Conservation (phyloP, 2,888 invertebrate genomes). For the Biston betularia region DNA sequence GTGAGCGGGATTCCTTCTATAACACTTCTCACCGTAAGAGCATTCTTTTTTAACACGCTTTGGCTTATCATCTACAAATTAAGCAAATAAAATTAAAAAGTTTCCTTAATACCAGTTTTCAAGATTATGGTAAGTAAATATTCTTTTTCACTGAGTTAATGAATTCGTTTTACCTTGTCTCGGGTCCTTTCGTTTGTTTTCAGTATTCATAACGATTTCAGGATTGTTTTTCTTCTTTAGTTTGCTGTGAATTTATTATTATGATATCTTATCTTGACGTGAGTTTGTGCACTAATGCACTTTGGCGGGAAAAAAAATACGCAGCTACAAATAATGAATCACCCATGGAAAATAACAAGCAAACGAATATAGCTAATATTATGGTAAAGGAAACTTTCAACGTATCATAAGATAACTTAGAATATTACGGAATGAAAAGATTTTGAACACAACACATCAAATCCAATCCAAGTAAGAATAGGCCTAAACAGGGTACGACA, state of each 20-base stretch:
- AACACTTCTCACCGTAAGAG: slow-evolving; percentile 92
- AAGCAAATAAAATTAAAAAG: slow-evolving; percentile 1
- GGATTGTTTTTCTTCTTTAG: no score
- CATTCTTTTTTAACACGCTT: slow-evolving; percentile 86
- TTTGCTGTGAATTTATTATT: background rate
- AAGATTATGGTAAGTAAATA: background rate
- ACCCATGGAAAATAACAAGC: no score
- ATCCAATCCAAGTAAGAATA: no score
- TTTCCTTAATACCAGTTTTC: background rate
- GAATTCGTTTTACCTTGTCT: slow-evolving; percentile 52
- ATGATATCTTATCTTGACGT: no score
- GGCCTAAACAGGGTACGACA: no score
- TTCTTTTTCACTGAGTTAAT: background rate
- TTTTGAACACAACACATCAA: background rate
- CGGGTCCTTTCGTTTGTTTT: slow-evolving; percentile 57
- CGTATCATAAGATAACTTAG: background rate
- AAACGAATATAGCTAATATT: no score
- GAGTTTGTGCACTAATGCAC: no score
- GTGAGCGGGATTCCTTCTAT: slow-evolving; percentile 94
- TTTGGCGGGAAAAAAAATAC: no score
- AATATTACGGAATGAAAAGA: background rate
- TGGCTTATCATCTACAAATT: slow-evolving; percentile 60
- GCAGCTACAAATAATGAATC: no score
- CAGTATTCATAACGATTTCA: slow-evolving; percentile 49
- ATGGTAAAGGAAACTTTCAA: no score